These are phyloP conservation scores for Apamea crenata DNA, from an alignment of 2,888 invertebrate species.

Conservation along the genomic window DNA sequence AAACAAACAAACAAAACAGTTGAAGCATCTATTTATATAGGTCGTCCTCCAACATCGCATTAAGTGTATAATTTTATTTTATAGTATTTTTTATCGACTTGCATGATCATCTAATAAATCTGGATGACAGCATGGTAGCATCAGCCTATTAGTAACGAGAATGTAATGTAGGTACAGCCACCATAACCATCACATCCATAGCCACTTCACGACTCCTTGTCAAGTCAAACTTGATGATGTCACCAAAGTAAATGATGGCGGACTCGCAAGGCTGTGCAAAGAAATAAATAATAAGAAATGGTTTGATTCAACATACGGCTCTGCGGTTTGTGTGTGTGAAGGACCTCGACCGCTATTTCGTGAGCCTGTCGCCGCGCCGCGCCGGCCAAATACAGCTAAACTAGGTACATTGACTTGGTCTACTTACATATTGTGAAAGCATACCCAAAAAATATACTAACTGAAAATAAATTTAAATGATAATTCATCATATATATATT, in stretches of 20 bases:
- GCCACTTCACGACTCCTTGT: slow-evolving; percentile 71
- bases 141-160: slow-evolving; percentile 56
- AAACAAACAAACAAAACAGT: slow-evolving; percentile 8
- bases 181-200: too few relatives aligned
- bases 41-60: background rate
- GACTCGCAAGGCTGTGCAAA: slow-evolving; percentile 73
- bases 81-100: slow-evolving; percentile 44
- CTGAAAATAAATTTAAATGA: slow-evolving; percentile 24
- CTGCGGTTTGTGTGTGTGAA: slow-evolving; percentile 76
- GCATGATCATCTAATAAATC: slow-evolving; percentile 44
- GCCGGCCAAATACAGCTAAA: slow-evolving; percentile 69
- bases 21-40: background rate
- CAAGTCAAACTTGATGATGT: slow-evolving; percentile 76
- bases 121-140: slow-evolving; percentile 62
- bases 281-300: slow-evolving; percentile 71
- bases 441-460: slow-evolving; percentile 17
- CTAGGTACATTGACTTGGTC: slow-evolving; percentile 61
- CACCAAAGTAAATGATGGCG: slow-evolving; percentile 76
- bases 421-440: slow-evolving; percentile 55
- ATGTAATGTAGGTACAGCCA: slow-evolving; percentile 65
- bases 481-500: background rate
- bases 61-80: slow-evolving; percentile 27
- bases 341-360: slow-evolving; percentile 86
- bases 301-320: slow-evolving; percentile 63
- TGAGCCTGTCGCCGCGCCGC: slow-evolving; percentile 76